Evolutionary conservation across 1,140 invertebrate genomes (phyloP), one percentile per base, ranked within the genome.

Genomic region (Cephus cinctus): DNA sequence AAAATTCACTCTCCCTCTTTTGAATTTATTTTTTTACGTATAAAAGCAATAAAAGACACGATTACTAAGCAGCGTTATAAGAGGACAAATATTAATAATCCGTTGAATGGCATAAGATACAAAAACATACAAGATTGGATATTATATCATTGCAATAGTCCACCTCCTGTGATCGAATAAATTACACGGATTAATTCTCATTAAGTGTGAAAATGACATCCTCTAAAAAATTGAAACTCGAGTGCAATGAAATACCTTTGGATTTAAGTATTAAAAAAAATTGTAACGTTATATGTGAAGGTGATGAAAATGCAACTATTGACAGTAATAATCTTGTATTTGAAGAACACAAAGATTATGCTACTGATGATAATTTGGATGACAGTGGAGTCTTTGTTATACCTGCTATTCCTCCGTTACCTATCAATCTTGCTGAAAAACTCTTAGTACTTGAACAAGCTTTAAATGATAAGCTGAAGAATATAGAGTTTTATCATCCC

Each of bases 401-500:
- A 5, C 34, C 44, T 14, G 12, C 15, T 20, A 19, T 27, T 18
- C 22, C 19, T 18, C 15, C 43, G 9, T 27, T 22, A 27, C 27
- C 39, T 21, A 48, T 53, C 14, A 61, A n/a, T n/a, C n/a, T 73
- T 23, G 43, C 66, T 18, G 59, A 71, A 11, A 54, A 54, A 49
- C 49, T 77, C n/a, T 56, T 79, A 34, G 43, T 57, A 0, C 44
- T 76, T 14, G 77, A 78, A 53, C 55, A 52, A 48, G 47, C 58
- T 6, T 60, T 78, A 3, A 67, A 59, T 21, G 23, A 40, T 16
- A 57, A 69, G 45, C 56, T 80, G 35, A 49, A 54, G 20, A 34
- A 47, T 11, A 59, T 83, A 30, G 54, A 50, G 18, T 83, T 80
- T 50, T 67, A 71, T 27, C 52, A 61, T 4, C 79, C 81, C 9